Evolutionary conservation across 1,140 invertebrate species (phyloP), one percentile per base, ranked within the genome.

Genomic region (Tachypleus tridentatus): DNA sequence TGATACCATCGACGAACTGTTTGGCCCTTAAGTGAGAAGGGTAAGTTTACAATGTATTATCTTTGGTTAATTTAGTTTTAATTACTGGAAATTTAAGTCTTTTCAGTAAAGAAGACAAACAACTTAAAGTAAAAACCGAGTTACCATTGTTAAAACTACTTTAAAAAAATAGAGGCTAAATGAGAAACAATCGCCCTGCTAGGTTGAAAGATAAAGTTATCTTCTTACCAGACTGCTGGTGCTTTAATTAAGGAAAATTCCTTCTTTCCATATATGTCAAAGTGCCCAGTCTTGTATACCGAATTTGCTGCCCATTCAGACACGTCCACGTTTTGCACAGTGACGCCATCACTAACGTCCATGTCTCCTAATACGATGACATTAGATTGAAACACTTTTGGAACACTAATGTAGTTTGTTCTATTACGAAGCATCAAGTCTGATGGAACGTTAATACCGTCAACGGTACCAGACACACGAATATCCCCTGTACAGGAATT

Each of bases 321-420:
- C 54, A 70, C 47, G 29, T 70, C 64, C 5, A 70, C 64, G 29
- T 50, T 29, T 63, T 67, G 57, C n/a, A 70, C 62, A 8, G 7
- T 51, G 9, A 57, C 59, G 4, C 62, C 60, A 11, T 67, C 66
- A 8, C 1, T 49, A 4, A 67, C 66, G 7, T 10, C 10, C 3
- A 70, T 11, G 8, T 67, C 54, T 3, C 57, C 62, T 29, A 47
- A 0, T 0, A 70, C 53, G 5, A 6, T 53, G 5, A 67, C 61
- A 56, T 62, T 50, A 11, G 66, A 54, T 52, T 60, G 10, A 52
- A 70, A 70, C n/a, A 63, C 53, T 54, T 63, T 65, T 49, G 53
- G 58, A 10, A 61, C 62, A 3, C 63, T 10, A 47, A 67, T 56
- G 47, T 51, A 59, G 11, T 67, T 67, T 1, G 63, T 5, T 10